Evolutionary conservation across 2,888 invertebrate species (phyloP), one percentile per base, ranked within the genome.

Genomic region (Drosophila kuntzei): DNA sequence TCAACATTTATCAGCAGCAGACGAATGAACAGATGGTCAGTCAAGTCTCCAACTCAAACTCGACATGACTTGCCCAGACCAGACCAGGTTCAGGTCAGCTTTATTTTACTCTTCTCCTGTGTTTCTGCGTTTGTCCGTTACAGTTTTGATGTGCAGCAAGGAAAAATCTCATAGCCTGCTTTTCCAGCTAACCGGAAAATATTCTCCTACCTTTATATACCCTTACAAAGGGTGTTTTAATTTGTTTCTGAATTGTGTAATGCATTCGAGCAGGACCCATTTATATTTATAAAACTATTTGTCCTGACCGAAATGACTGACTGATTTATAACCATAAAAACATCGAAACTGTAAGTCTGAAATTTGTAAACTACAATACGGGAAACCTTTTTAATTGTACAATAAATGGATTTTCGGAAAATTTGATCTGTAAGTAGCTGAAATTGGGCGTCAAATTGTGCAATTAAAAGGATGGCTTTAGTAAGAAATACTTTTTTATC

Each of bases 1-100:
- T 41, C 53, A 65, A 62, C 83, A 86, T 87, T 80, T 83, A 77
- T 83, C 80, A 69, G 80, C 47, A 39, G 36, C 73, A 60, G 73
- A 61, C 64, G 65, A 39, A 71, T 57, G 53, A 6, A 29, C 39
- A 59, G 60, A 58, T 70, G 64, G 27, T 62, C 70, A 64, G 59
- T 55, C 75, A 78, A 58, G 69, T 47, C 63, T 72, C 64, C 39
- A 69, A 70, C 63, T 76, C 55, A 39, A 69, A 70, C 63, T 76
- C 55, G 67, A 86, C 80, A 77, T 77, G 87, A 62, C 84, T 79
- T 71, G 79, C 72, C 71, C 64, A 72, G 51, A 36, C 32, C 58
- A 46, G 55, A 37, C 47, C 49, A 47, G 50, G 32, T 53, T 53
- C 58, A 46, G 55, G 41, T 51, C 49, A 47, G 50, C 36, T 53